Base-by-base conservation (phyloP, 2,113 vertebrate species). In the Pyrgilauda ruficollis region DNA sequence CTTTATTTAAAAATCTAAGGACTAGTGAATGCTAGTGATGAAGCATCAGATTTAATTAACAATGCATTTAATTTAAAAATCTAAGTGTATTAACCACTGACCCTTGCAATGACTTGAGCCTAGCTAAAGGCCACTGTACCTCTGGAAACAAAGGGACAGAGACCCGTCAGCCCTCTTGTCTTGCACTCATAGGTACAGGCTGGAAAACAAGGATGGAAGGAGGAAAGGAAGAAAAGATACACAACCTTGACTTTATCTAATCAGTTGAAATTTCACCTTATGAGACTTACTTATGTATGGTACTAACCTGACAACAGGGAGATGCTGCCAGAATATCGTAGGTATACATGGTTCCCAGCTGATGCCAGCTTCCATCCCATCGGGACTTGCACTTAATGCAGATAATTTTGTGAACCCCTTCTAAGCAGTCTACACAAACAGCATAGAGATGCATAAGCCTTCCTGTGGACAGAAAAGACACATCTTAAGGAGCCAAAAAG, bases 341-440 rank as follows among this genome's bases (percentile, higher is more conserved):
- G 87, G 99, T 99, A 70, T 99, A 99, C 99, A 99, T 99, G 63
- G 99, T 99, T 96, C 99, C 99, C 98, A 99, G 97, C 93, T 99
- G 99, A 97, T 99, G 99, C 99, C 99, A 99, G 98, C 99, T 99
- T 95, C 99, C 99, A 66, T 99, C 99, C 99, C 99, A 99, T 37
- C 99, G 98, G 5, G 99, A 99, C 97, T 99, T 99, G 97, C 99
- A 99, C 97, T 99, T 99, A 97, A 99, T 99, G 98, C 99, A 99
- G 96, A 99, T 99, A 83, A 99, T 99, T 98, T 99, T 99, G 98
- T 99, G 99, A 97, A 99, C 99, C 22, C 99, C 99, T 96, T 99
- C 99, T 97, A 99, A 97, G 98, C 99, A 99, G 98, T 99, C 99
- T 97, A 99, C 99, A 22, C 99, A 99, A 93, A 99, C 98, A 92